These are phyloP conservation scores for Boleophthalmus pectinirostris DNA, from an alignment of 2,113 vertebrate genomes.

Conservation along the genomic window DNA sequence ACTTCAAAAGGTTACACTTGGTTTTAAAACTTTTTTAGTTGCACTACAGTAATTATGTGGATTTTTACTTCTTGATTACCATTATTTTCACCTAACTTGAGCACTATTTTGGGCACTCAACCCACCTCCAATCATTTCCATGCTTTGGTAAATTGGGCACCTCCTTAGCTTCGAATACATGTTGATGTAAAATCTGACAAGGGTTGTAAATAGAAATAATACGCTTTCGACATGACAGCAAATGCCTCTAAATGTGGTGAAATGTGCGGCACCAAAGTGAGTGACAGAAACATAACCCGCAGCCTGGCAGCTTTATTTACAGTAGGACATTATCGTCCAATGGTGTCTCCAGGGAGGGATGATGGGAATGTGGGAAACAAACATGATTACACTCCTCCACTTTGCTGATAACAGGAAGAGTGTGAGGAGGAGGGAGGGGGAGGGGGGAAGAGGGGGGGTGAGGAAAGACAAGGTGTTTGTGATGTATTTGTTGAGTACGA, in stretches of 20 bases:
- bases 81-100: not conserved
- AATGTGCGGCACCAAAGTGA: slow-evolving; percentile 41
- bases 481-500: slow-evolving; percentile 52
- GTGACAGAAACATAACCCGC: slow-evolving; percentile 50
- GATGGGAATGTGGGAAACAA: slow-evolving; percentile 68
- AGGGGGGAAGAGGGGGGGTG: slow-evolving; percentile 5
- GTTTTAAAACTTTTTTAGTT: too few relatives aligned
- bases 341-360: slow-evolving; percentile 58
- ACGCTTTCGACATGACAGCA: slow-evolving; percentile 39
- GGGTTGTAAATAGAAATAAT: slow-evolving; percentile 42
- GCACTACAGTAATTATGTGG: not conserved
- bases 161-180: not conserved
- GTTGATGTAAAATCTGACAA: slow-evolving; percentile 1
- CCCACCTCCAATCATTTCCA: not conserved
- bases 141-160: not conserved
- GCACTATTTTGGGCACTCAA: not conserved
- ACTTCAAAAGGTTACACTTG: too few relatives aligned
- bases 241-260: slow-evolving; percentile 35
- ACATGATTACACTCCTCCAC: slow-evolving; percentile 66
- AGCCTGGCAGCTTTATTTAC: slow-evolving; percentile 67
- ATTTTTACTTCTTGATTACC: not conserved
- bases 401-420: slow-evolving; percentile 65
- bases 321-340: slow-evolving; percentile 65
- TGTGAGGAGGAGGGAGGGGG: slow-evolving; percentile 17
- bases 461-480: slow-evolving; percentile 50